These are phyloP conservation scores for Pachydiplax longipennis DNA, from an alignment of 2,888 invertebrate species.

Conservation along the genomic window DNA sequence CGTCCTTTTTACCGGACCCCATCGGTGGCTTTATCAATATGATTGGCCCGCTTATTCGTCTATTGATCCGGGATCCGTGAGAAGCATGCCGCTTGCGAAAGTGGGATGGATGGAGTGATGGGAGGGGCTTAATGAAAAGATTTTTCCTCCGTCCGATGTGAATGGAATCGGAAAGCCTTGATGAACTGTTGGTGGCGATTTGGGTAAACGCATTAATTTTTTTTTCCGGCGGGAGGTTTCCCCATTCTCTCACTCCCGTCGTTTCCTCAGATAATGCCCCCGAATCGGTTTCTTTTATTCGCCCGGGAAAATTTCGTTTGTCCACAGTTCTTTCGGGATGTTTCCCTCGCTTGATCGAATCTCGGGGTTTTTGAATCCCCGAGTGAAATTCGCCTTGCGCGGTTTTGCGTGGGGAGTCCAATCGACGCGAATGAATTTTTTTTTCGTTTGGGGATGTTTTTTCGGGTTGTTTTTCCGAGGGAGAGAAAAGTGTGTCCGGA, in stretches of 20 bases:
- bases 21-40: slow-evolving; percentile 20
- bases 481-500: neutral
- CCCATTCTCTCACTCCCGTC: neutral
- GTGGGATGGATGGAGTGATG: neutral
- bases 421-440: neutral
- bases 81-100: neutral
- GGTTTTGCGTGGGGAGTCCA: neutral
- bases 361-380: neutral
- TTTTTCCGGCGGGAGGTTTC: neutral
- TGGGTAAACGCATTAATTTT: neutral
- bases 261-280: neutral
- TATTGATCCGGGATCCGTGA: slow-evolving; percentile 19
- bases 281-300: neutral
- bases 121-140: neutral
- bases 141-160: neutral
- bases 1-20: neutral
- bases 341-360: neutral
- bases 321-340: neutral
- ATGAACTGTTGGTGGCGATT: neutral
- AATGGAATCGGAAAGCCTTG: neutral
- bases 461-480: neutral
- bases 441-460: neutral
- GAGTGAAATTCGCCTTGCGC: neutral
- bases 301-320: neutral
- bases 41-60: slow-evolving; percentile 22